A percentile compares a stretch with the other conserved stretches of the same genome.
phyloP scores from a whole-genome alignment of 2,888 invertebrate genomes.

The Poecilus cupreus region DNA sequence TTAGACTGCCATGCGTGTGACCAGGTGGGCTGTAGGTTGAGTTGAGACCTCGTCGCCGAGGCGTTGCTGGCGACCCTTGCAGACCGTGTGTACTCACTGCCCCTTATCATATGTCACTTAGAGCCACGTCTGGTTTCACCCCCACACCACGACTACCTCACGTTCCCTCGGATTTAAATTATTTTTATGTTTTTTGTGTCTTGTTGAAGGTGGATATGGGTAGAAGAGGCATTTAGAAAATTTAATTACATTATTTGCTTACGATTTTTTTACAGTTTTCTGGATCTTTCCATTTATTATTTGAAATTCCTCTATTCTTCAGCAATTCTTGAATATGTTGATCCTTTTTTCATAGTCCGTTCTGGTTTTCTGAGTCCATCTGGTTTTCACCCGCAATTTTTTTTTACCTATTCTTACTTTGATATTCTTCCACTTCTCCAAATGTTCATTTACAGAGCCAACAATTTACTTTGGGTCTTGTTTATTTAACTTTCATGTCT shows the following conservation, averaged over 20 bases:
- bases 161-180: constrained; percentile 53
- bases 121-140: constrained; percentile 23
- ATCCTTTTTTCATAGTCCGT: too few species aligned
- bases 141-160: neutral
- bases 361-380: too few species aligned
- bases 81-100: constrained; percentile 32
- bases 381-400: too few species aligned
- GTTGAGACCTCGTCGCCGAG: neutral
- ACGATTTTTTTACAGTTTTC: too few species aligned
- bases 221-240: neutral
- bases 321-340: too few species aligned
- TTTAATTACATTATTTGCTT: neutral
- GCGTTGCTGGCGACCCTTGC: neutral
- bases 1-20: constrained; percentile 23
- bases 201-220: neutral
- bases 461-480: too few species aligned
- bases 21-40: constrained; percentile 44
- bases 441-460: too few species aligned
- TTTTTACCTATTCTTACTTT: too few species aligned
- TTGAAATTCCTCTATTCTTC: too few species aligned
- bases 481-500: too few species aligned
- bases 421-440: too few species aligned
- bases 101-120: constrained; percentile 58
- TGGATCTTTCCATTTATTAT: too few species aligned
- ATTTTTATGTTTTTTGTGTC: constrained; percentile 54